Evolutionary conservation across 2,113 vertebrate genomes (phyloP).

Genomic region (Brienomyrus longianalis): DNA sequence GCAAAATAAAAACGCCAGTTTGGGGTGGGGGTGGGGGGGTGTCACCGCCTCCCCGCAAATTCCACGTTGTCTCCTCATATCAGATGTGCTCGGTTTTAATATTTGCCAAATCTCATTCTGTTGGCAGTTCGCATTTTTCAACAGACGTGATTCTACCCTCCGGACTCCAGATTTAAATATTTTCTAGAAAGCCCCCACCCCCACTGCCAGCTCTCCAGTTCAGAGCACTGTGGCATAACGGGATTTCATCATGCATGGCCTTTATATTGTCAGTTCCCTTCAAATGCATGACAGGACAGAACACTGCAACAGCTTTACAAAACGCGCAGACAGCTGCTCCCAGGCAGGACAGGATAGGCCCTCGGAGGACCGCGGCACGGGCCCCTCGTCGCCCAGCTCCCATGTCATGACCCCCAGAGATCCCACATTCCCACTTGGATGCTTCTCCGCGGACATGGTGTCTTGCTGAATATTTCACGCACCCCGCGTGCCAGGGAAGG

Average conservation of each 20-base stretch:
- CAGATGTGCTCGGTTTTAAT: not conserved
- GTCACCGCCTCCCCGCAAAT: not conserved
- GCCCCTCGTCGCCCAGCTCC: not conserved
- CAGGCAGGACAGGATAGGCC: not conserved
- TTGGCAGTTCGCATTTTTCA: not conserved
- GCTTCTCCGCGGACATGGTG: constrained; percentile 29
- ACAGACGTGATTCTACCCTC: not conserved
- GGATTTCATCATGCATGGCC: not conserved
- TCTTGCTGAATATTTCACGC: constrained; percentile 39
- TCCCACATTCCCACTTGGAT: not conserved
- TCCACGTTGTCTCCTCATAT: not conserved
- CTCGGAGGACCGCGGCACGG: not conserved
- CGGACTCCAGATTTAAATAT: not conserved
- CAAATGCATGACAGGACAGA: not conserved
- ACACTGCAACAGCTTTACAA: not conserved
- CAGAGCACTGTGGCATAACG: not conserved
- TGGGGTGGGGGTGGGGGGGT: not conserved
- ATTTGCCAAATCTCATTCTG: not conserved
- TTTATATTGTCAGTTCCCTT: not conserved
- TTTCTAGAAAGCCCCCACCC: not conserved
- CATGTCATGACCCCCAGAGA: not conserved
- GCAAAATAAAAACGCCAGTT: not conserved
- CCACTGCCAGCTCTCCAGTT: not conserved
- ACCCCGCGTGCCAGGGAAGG: constrained; percentile 9
- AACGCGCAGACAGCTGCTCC: not conserved